A percentile compares a stretch with the other conserved stretches of the same genome.
These are phyloP conservation scores for Belgica antarctica DNA, from an alignment of 2,888 invertebrate genomes.

Conservation along the genomic window DNA sequence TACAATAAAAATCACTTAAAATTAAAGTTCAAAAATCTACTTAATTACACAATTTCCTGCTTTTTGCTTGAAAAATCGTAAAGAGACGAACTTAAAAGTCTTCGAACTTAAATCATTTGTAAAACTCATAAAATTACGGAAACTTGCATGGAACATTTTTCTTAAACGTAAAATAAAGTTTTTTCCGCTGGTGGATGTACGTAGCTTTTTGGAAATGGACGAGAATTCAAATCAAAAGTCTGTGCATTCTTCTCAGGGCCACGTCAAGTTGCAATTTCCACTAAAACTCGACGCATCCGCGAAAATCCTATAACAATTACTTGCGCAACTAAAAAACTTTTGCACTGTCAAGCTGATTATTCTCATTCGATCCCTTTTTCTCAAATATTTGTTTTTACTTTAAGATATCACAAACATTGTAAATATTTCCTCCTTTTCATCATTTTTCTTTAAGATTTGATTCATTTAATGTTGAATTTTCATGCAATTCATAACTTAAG, in stretches of 20 bases:
- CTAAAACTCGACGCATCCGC: not conserved
- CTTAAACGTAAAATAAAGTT: not conserved
- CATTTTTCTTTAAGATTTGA: not conserved
- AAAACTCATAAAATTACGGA: not conserved
- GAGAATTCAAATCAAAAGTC: not conserved
- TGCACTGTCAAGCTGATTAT: no score
- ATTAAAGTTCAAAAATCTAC: no score
- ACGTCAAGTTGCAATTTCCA: not conserved
- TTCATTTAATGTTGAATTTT: not conserved
- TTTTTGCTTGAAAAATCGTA: no score
- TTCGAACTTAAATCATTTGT: no score
- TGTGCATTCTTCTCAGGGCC: no score
- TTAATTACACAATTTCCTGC: no score
- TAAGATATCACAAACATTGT: conserved; percentile 35
- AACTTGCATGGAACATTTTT: conserved; percentile 32
- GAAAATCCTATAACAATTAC: not conserved
- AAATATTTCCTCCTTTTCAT: conserved; percentile 3
- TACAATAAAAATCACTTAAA: no score
- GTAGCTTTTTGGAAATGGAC: no score
- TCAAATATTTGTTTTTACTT: conserved; percentile 12
- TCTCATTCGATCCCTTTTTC: not conserved
- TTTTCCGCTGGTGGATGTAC: no score
- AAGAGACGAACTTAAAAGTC: no score
- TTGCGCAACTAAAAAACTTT: no score
- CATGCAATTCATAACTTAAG: conserved; percentile 18